phyloP scores from a whole-genome alignment of 2,113 vertebrate genomes.

The Xiphias gladius region DNA sequence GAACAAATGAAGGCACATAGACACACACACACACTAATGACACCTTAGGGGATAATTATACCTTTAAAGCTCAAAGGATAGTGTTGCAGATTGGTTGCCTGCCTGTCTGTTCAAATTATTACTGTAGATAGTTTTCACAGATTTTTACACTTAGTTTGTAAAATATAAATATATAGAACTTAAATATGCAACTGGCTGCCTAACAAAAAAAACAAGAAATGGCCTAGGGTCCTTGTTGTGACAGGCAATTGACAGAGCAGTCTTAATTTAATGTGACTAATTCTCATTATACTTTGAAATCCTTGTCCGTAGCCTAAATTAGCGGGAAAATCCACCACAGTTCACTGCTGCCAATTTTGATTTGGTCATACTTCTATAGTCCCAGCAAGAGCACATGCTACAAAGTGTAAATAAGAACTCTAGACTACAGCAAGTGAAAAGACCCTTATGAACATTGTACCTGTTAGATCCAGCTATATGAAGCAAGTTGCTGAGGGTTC shows the following conservation, averaged over 20 bases:
- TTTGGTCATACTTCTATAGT: conserved; percentile 34
- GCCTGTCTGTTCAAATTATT: not conserved
- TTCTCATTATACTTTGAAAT: conserved; percentile 54
- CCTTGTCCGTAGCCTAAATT: conserved; percentile 46
- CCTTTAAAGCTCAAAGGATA: not conserved
- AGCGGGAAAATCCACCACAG: conserved; percentile 36
- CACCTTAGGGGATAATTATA: not conserved
- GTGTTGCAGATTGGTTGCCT: conserved; percentile 4
- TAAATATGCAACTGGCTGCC: not conserved
- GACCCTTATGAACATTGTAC: conserved; percentile 5
- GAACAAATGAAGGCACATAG: not conserved
- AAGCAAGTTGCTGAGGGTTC: not conserved
- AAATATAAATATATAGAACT: conserved; percentile 1
- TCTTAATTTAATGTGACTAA: conserved; percentile 48
- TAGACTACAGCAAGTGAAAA: conserved; percentile 5
- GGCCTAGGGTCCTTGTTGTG: conserved; percentile 25
- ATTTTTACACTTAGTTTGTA: not conserved
- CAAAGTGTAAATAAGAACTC: conserved; percentile 37
- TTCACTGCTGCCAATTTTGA: conserved; percentile 55
- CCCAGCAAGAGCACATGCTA: conserved; percentile 23
- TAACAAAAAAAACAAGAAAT: not conserved
- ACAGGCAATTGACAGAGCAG: conserved; percentile 44
- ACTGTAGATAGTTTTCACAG: conserved; percentile 1
- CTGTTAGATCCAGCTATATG: not conserved
- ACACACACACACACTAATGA: not conserved